Evolutionary conservation across 2,113 vertebrate genomes (phyloP), one percentile per base, ranked within the genome.

Genomic region (Triplophysa dalaica): DNA sequence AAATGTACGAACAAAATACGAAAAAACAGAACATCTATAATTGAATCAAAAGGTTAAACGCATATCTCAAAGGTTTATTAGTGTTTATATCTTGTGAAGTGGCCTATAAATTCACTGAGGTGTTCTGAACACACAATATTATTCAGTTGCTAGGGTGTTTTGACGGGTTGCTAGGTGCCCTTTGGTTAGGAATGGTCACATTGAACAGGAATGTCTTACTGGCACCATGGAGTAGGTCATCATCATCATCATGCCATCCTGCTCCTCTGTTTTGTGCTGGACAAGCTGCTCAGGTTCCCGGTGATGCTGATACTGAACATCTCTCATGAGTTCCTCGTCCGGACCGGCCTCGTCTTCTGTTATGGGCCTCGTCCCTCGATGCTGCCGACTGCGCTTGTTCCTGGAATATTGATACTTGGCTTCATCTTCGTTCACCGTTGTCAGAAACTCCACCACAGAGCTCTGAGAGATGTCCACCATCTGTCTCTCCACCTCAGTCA

Each of bases 181-280:
- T 45, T 38, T 38, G 33, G 33, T 38, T 33, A 33, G 33, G 33
- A 33, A 33, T 33, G 33, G 33, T 33, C 4, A 6, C 33, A 5
- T 33, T 6, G 33, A 33, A 33, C 7, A 38, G 33, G 33, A 38
- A 7, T 38, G 33, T 83, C 94, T 93, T 94, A 98, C 97, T 92
- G 96, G 97, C 78, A 99, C 94, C 94, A 96, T 93, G 87, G 95
- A 97, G 93, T 97, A 97, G 41, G 95, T 97, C 93, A 97, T 93
- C 95, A 98, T 87, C 95, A 94, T 92, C 93, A 96, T 90, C 91
- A 96, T 95, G 9, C 97, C 94, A 33, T 91, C 88, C 45, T 90
- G 88, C 43, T 94, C 87, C 12, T 94, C 92, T 0, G 88, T 87
- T 45, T 92, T 94, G 81, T 92, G 82, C 77, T 88, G 77, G 63